A percentile compares a stretch with the other conserved stretches of the same genome.
Conservation (phyloP, 2,113 vertebrate genomes). For the Solea senegalensis region DNA sequence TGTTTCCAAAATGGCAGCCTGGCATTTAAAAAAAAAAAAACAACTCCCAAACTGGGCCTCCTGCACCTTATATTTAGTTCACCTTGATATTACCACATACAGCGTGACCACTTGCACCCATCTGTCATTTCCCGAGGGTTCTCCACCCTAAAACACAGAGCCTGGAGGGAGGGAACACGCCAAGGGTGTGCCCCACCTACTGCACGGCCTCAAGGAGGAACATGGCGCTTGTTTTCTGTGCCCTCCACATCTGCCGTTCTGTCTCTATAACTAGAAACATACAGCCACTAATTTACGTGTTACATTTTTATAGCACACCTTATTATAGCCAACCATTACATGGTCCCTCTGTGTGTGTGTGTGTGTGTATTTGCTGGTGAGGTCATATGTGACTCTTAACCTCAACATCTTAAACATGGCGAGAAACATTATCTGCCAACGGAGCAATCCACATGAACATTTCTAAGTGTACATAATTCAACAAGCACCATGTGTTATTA, state of each 20-base stretch:
- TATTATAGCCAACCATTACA: constrained; percentile 51
- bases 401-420: background rate
- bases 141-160: constrained; percentile 60
- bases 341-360: background rate
- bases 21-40: constrained; percentile 40
- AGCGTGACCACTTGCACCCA: constrained; percentile 56
- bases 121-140: constrained; percentile 49
- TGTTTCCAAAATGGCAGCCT: constrained; percentile 44
- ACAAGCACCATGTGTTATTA: too few relatives aligned
- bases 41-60: constrained; percentile 21
- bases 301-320: constrained; percentile 30
- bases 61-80: constrained; percentile 60
- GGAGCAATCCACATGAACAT: background rate
- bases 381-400: too few relatives aligned
- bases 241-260: constrained; percentile 51
- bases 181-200: constrained; percentile 51
- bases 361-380: background rate
- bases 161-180: constrained; percentile 24
- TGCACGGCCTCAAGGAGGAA: constrained; percentile 34
- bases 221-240: constrained; percentile 51
- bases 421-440: background rate
- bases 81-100: constrained; percentile 61
- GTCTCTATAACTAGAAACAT: constrained; percentile 57
- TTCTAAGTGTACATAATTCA: background rate
- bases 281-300: constrained; percentile 62